Base-by-base conservation (phyloP, 2,797 vertebrate species). In the Pseudomugil tenellus region DNA sequence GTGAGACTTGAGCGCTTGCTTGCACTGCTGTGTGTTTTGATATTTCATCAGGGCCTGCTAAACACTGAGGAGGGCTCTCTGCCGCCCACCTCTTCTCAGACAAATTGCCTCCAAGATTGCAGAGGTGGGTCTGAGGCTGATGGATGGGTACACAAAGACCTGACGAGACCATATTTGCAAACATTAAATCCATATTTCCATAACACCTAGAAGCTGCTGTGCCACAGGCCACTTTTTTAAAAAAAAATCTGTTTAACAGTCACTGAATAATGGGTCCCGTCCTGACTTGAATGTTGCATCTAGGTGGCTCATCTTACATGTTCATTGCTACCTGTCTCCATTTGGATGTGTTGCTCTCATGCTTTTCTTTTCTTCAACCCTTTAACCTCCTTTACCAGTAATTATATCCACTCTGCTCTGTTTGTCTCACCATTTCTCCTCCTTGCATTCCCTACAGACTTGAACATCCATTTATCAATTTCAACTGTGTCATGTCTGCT, bases 101-200 rank as follows among this genome's bases (percentile, higher is more conserved):
- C 87, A 92, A 92, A 94, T 92, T 90, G 89, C 90, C 89, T 92
- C 78, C 58, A 66, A 86, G 87, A 93, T 92, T 91, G 88, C 90
- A 88, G 88, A 91, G 93, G 92, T 90, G 91, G 90, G 86, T 89
- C 87, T 85, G 84, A 77, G 81, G 83, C 89, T 92, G 92, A 91
- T 92, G 87, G 89, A 92, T 93, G 89, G 84, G 70, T 82, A 84
- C 82, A 86, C 87, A 87, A 90, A 87, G 80, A 87, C 90, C 87
- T 90, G 89, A 89, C 71, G 79, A 89, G 84, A 84, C 77, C 84
- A 78, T 87, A 90, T 91, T 89, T 91, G 90, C 85, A 90, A 90
- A 91, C 90, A 92, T 92, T 90, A 88, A 87, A 86, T 84, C 74
- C 85, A 88, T 88, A 88, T 87, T 89, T 91, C 83, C 84, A 86